These are phyloP conservation scores for Botia kubotai DNA, from an alignment of 2,797 vertebrate genomes.

Conservation along the genomic window DNA sequence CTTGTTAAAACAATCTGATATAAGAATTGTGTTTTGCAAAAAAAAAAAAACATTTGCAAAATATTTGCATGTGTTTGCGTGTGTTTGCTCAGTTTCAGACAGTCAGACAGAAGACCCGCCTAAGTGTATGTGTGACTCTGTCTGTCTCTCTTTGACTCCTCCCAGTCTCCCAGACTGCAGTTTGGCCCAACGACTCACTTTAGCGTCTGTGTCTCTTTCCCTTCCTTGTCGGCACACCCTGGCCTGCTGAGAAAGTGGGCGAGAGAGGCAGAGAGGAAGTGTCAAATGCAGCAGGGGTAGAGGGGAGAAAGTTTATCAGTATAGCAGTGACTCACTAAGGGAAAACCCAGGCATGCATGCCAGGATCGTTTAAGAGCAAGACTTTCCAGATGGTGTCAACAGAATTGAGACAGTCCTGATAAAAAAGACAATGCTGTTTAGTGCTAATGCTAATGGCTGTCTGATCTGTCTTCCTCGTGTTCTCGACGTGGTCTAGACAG, in stretches of 20 bases:
- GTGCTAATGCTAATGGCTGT: conserved; percentile 38
- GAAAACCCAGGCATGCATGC: conserved; percentile 62
- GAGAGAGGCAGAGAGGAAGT: conserved; percentile 1
- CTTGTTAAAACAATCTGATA: not conserved
- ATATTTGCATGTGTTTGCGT: conserved; percentile 61
- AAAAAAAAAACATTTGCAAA: conserved; percentile 46
- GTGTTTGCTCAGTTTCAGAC: conserved; percentile 48
- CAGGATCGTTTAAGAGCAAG: conserved; percentile 56
- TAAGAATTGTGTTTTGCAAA: not conserved
- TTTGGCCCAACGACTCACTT: conserved; percentile 30
- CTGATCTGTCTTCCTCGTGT: conserved; percentile 38
- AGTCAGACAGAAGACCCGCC: conserved; percentile 38
- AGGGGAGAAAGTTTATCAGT: conserved; percentile 60
- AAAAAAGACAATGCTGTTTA: conserved; percentile 49
- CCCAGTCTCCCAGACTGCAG: conserved; percentile 52
- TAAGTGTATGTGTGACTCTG: conserved; percentile 8
- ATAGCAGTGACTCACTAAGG: conserved; percentile 64
- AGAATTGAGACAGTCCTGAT: conserved; percentile 48
- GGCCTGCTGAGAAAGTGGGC: conserved; percentile 28
- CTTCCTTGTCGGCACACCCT: conserved; percentile 48
- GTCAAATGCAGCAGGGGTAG: not conserved
- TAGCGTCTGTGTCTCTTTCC: conserved; percentile 46
- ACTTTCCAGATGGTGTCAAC: conserved; percentile 63
- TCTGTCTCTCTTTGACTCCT: conserved; percentile 37
- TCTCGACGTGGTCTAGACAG: conserved; percentile 34